Evolutionary conservation across 2,888 invertebrate species (phyloP), one percentile per base, ranked within the genome.

Genomic region (Heteropelma amictum): DNA sequence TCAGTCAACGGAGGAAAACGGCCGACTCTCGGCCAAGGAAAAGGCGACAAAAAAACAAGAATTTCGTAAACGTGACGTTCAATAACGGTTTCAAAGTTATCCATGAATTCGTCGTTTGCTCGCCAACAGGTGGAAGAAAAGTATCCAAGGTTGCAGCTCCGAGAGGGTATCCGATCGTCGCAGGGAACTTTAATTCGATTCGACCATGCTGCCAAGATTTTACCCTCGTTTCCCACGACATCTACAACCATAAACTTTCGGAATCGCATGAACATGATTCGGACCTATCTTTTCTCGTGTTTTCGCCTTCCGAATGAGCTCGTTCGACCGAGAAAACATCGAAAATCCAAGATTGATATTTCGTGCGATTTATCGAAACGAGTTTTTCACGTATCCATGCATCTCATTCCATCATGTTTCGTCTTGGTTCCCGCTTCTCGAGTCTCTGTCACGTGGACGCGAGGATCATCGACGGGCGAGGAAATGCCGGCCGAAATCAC

Each of bases 381-480:
- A 19, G 42, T 42, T 61, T 35, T 14, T 14, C 38, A 30, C 28
- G 7, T 35, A 12, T 49, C 12, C 10, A 10, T 49, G n/a, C 17
- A 26, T 56, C 35, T 14, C 49, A 10, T 47, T 49, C 14, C 14
- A 10, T 72, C 23, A 28, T 14, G 30, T 40, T 23, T 30, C 40
- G 19, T 61, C 67, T 47, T 56, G 12, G 65, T 72, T 6, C 65
- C 26, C 69, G 72, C 67, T 65, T 63, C 35, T 58, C 21, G 58
- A 40, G 63, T 40, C 28, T 64, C 14, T 42, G 51, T 40, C 51
- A 14, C 42, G 65, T 38, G 72, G 67, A 68, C 71, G 71, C n/a
- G 61, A 71, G 72, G 67, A 75, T 75, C 72, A 75, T 75, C 75
- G 75, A 75, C 71, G 63, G 67, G 49, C 75, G 63, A 67, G 72